Base-by-base conservation (phyloP, 1,140 invertebrate genomes). In the Brachionus rubens region DNA sequence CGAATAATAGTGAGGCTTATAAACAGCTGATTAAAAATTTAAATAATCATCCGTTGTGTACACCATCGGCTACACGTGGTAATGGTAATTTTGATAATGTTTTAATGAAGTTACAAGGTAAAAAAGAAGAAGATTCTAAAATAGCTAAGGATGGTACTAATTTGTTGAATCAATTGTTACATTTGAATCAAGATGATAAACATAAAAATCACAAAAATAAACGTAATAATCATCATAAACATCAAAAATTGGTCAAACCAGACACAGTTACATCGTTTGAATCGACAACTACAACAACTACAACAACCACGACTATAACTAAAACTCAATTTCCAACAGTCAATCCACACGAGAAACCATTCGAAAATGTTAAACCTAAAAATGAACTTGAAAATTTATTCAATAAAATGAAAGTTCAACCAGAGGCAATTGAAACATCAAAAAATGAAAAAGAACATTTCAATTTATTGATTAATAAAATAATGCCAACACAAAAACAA, bases 21-120 rank as follows among this genome's bases (percentile, higher is more conserved):
- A 65, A 65, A 24, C 59, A 65, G n/a, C 14, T 65, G 40, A 65
- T 65, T n/a, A 65, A 65, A 24, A 65, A 65, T 65, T 65, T 65
- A 24, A 65, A n/a, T 24, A 65, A 43, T 14, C 59, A 65, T 65
- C 59, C 59, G 3, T 41, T 65, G 14, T 65, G 59, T 19, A 65
- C 59, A 14, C 59, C 59, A 4, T 65, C 59, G 3, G 7, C 59
- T 12, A 24, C 14, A 16, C 36, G 19, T 2, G 16, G 19, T 12
- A 16, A 19, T 24, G 12, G 59, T 41, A 3, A 3, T 36, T 43
- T 65, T 9, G 59, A 65, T 5, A 65, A 46, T 24, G 59, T 65
- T 24, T 14, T 65, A n/a, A 43, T 65, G 40, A 65, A 65, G 24
- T 24, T 65, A 9, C 59, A 65, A 41, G n/a, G 43, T 5, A 65